These are phyloP conservation scores for Pampusana beccarii DNA, from an alignment of 2,113 vertebrate genomes.

Conservation along the genomic window DNA sequence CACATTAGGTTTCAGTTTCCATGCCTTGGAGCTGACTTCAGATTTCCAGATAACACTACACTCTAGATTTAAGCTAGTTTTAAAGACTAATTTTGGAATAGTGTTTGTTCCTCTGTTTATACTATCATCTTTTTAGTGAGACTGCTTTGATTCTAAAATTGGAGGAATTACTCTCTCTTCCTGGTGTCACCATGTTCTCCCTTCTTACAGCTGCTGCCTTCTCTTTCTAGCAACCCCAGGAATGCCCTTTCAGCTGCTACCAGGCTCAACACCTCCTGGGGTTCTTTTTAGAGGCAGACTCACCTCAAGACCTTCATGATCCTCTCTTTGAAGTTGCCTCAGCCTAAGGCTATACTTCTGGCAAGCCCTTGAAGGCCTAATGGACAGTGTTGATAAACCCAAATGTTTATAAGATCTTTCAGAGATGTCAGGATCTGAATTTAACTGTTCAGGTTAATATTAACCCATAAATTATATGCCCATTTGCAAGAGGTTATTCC, in stretches of 20 bases:
- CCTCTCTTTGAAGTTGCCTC: background rate
- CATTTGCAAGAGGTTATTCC: background rate
- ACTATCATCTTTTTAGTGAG: background rate
- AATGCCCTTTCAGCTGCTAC: background rate
- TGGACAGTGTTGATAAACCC: background rate
- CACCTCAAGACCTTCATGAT: background rate
- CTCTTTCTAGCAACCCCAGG: background rate
- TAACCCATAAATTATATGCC: background rate
- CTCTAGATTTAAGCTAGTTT: background rate
- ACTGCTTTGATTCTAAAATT: background rate
- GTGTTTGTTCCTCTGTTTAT: background rate
- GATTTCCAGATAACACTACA: background rate
- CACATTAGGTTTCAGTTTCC: background rate
- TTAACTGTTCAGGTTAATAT: background rate
- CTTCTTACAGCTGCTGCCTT: background rate
- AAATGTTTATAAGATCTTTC: background rate
- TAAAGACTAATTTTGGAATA: background rate
- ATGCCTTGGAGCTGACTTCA: background rate
- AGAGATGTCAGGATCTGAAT: background rate
- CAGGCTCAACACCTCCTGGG: background rate
- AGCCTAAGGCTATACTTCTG: background rate
- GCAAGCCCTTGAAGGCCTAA: background rate
- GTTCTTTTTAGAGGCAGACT: background rate
- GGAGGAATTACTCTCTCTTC: background rate
- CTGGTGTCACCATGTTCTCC: background rate